Evolutionary conservation across 2,113 vertebrate species (phyloP), one percentile per base, ranked within the genome.

Genomic region (Paralichthys olivaceus): DNA sequence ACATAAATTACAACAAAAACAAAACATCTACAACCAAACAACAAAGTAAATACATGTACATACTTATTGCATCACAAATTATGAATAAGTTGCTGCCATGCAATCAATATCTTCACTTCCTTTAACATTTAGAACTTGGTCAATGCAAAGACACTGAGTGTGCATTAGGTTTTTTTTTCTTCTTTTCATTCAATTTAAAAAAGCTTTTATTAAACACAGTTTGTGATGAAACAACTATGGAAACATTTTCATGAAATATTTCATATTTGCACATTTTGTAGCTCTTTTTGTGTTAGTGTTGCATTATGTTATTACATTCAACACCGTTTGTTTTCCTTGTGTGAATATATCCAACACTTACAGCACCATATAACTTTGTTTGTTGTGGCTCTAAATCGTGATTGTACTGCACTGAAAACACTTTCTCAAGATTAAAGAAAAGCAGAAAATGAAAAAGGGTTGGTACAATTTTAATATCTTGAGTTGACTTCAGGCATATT

Each of bases 401-500:
- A 70, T 58, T 67, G 55, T 7, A 34, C 70, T 59, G 45, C 37
- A 54, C 28, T 53, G 59, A 66, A 29, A 20, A 74, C 28, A 62
- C 53, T 55, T 2, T 23, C 55, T 29, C 23, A 5, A 55, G 58
- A 69, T 40, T n/a, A 54, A 64, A 40, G 32, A 4, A 43, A 32
- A 51, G 53, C 37, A 72, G 3, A 32, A 25, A 77, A 60, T 45
- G 20, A 23, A 59, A 72, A 34, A 14, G 23, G 62, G 49, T 74
- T 62, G 20, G 37, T 68, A 40, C 69, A 51, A 69, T 56, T n/a
- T 40, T 13, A 2, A 65, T 72, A 58, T 55, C 56, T 51, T 53
- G n/a, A 66, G 17, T 71, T 71, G 12, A 57, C 73, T 77, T 28
- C 29, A 58, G 47, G 28, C 64, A 22, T 32, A 63, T 77, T 77